These are phyloP conservation scores for Ormyrus labotus DNA, from an alignment of 2,888 invertebrate species.

Conservation along the genomic window DNA sequence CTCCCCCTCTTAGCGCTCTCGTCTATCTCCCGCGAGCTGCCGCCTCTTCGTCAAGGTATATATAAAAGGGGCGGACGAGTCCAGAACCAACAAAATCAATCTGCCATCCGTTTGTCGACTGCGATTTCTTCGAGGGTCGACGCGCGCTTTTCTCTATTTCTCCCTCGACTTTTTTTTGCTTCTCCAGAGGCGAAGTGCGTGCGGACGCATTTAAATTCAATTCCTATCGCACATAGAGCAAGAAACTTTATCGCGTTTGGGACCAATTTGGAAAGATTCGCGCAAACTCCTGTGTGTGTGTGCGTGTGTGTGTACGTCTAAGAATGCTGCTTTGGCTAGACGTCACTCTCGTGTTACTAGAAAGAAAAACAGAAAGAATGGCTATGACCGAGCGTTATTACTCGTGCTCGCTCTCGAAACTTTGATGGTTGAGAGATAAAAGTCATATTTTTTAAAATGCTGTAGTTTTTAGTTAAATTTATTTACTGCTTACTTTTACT, in stretches of 20 bases:
- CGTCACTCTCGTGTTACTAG: no score
- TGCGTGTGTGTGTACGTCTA: no score
- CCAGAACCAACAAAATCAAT: constrained; percentile 70
- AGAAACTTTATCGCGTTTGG: constrained; percentile 69
- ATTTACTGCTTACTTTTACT: no score
- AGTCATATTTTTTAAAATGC: no score
- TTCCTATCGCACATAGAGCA: constrained; percentile 64
- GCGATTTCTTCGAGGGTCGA: constrained; percentile 49
- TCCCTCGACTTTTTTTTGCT: constrained; percentile 43
- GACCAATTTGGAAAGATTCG: constrained; percentile 65
- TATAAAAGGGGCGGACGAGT: constrained; percentile 4
- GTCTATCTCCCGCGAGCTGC: constrained; percentile 50
- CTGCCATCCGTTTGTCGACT: constrained; percentile 68
- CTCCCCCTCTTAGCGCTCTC: constrained; percentile 42
- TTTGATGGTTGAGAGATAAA: no score
- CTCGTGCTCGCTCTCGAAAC: no score
- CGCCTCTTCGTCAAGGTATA: constrained; percentile 13
- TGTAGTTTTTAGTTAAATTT: no score
- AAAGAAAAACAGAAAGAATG: no score
- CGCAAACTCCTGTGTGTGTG: no score
- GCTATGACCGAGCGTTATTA: no score
- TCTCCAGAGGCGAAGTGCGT: constrained; percentile 5
- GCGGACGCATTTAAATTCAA: constrained; percentile 69
- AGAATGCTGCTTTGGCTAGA: no score
- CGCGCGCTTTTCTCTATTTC: constrained; percentile 25